Evolutionary conservation across 2,113 vertebrate species (phyloP).

Genomic region (Podarcis raffonei): DNA sequence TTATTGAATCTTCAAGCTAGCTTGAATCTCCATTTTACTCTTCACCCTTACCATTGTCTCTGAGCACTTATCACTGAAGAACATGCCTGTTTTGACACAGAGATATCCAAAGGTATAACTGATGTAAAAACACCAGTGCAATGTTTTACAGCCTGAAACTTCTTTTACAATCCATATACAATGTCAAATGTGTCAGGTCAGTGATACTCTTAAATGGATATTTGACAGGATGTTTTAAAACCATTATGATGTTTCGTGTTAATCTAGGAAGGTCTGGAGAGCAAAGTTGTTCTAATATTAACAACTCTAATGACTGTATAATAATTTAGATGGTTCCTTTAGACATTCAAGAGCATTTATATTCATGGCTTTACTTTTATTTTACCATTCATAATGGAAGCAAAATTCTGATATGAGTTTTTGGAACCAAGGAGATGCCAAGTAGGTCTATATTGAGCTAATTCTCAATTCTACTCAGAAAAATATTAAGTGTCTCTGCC

Average conservation of each 20-base stretch:
- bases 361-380: not conserved
- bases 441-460: not conserved
- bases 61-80: not conserved
- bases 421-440: not conserved
- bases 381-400: not conserved
- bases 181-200: rapidly evolving
- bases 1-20: rapidly evolving
- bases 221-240: rapidly evolving
- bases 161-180: rapidly evolving
- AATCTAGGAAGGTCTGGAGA: not conserved
- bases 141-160: rapidly evolving
- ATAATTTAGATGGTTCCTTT: not conserved
- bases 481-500: not conserved
- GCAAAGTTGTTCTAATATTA: not conserved
- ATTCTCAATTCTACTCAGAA: not conserved
- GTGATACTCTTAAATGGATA: rapidly evolving
- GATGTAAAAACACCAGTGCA: rapidly evolving
- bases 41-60: not conserved
- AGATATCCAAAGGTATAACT: not conserved
- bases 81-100: not conserved
- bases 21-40: not conserved
- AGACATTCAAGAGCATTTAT: not conserved
- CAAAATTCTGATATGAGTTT: not conserved
- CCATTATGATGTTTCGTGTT: not conserved
- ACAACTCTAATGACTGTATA: not conserved